Base-by-base conservation (phyloP, 1,140 invertebrate species). In the Tigriopus japonicus region DNA sequence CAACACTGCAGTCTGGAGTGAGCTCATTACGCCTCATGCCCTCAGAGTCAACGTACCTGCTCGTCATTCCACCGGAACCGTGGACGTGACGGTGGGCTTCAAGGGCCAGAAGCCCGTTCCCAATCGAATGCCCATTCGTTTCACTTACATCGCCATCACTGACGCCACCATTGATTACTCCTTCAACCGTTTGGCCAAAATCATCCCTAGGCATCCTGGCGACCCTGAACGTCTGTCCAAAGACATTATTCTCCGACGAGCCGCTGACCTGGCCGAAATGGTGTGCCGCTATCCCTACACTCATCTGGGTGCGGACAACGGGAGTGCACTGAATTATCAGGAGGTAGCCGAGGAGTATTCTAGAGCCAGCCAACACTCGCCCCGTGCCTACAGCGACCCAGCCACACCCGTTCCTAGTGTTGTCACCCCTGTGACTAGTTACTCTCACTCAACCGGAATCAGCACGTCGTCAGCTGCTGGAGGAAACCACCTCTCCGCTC, bases 151-250 rank as follows among this genome's bases (percentile, higher is more conserved):
- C 98, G 95, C 95, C 59, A 75, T 98, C 68, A 95, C 89, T 70
- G 95, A 98, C 75, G 94, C 95, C 14, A 97, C 90, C 66, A 98
- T 99, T 75, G 96, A 98, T 76, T 98, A 96, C 71, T 94, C 93
- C 21, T 99, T 99, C 72, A 92, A 97, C 75, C 80, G 95, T 69
- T 79, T 99, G 66, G 91, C 96, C 74, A 98, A 98, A 74, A 79
- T 98, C 1, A 90, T 99, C 69, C 95, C 95, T 9, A 78, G 95
- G 63, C 94, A 98, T 80, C 92, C 93, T 0, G 59, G 59, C 17
- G 60, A 73, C 73, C 17, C 72, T 73, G 58, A 68, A 70, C 62
- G 64, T 62, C n/a, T 63, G 52, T 63, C 59, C 10, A 64, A 73
- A 70, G 72, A 74, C 64, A 72, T 74, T 42, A 70, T 74, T 41